phyloP scores from a whole-genome alignment of 2,888 invertebrate species.

The Diaperis boleti region DNA sequence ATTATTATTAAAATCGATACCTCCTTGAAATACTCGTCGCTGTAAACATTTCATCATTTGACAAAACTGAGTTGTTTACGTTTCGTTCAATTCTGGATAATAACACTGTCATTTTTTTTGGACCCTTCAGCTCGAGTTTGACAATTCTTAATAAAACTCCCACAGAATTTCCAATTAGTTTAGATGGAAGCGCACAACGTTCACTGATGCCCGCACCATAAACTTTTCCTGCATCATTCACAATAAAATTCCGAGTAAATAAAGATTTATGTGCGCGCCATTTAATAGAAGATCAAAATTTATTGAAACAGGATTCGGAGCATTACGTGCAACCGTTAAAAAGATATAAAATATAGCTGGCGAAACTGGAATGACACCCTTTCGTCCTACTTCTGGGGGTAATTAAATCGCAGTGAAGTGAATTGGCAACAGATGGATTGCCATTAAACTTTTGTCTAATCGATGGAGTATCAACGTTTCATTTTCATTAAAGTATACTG shows the following conservation, averaged over 20 bases:
- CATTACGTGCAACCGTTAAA: slow-evolving; percentile 29
- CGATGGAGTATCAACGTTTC: background rate
- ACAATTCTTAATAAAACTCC: slow-evolving; percentile 19
- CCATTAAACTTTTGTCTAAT: slow-evolving; percentile 1
- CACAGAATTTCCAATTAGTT: slow-evolving; percentile 38
- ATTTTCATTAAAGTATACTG: background rate
- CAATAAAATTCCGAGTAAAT: slow-evolving; percentile 47
- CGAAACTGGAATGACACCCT: slow-evolving; percentile 16
- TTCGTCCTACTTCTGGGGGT: slow-evolving; percentile 3
- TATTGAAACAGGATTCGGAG: slow-evolving; percentile 42
- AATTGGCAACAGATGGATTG: slow-evolving; percentile 5
- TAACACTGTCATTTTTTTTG: background rate
- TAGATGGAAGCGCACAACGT: slow-evolving; percentile 13
- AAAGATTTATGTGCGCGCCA: slow-evolving; percentile 45
- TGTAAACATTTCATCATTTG: slow-evolving; percentile 6
- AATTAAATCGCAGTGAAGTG: slow-evolving; percentile 6
- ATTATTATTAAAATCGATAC: slow-evolving; percentile 6
- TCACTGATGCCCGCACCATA: slow-evolving; percentile 29
- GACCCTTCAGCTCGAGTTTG: slow-evolving; percentile 1
- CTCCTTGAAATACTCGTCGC: background rate
- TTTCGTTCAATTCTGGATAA: slow-evolving; percentile 1
- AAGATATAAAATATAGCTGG: slow-evolving; percentile 32
- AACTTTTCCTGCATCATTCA: slow-evolving; percentile 46
- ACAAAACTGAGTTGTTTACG: slow-evolving; percentile 5
- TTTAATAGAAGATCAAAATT: slow-evolving; percentile 50